Conservation (phyloP, 2,113 vertebrate species). For the Calyptommatus sinebrachiatus region DNA sequence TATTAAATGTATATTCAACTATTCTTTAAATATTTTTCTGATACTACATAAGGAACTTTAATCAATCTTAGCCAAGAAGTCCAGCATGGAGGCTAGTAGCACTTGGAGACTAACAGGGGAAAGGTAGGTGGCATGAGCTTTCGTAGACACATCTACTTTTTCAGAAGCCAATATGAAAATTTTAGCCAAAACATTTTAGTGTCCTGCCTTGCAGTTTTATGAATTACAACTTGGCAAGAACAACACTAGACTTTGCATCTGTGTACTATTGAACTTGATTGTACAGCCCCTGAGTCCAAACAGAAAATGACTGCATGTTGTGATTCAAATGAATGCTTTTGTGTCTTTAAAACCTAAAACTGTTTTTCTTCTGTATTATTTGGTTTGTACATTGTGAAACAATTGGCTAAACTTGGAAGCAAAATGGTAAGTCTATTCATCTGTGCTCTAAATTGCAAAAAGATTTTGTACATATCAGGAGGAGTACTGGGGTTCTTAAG, state of each 20-base stretch:
- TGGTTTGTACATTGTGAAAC: background rate
- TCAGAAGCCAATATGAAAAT: too few relatives aligned
- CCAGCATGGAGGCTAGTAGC: too few relatives aligned
- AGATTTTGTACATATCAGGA: background rate
- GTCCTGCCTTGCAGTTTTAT: background rate
- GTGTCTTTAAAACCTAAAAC: background rate
- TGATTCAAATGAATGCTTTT: background rate
- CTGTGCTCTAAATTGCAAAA: background rate
- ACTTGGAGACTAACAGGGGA: too few relatives aligned
- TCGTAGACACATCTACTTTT: too few relatives aligned
- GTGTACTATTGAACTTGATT: background rate
- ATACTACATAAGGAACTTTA: too few relatives aligned
- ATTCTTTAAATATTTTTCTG: too few relatives aligned
- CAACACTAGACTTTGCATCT: background rate
- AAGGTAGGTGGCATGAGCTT: too few relatives aligned
- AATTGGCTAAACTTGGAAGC: background rate
- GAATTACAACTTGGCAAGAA: background rate
- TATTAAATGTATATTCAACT: background rate
- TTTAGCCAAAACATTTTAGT: background rate
- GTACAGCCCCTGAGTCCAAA: background rate
- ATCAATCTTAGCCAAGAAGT: background rate
- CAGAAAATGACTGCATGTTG: too few relatives aligned
- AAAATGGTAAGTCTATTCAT: background rate
- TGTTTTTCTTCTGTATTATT: background rate
- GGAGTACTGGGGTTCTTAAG: background rate